Base-by-base conservation (phyloP, 2,888 invertebrate genomes). In the Cerastis leucographa region DNA sequence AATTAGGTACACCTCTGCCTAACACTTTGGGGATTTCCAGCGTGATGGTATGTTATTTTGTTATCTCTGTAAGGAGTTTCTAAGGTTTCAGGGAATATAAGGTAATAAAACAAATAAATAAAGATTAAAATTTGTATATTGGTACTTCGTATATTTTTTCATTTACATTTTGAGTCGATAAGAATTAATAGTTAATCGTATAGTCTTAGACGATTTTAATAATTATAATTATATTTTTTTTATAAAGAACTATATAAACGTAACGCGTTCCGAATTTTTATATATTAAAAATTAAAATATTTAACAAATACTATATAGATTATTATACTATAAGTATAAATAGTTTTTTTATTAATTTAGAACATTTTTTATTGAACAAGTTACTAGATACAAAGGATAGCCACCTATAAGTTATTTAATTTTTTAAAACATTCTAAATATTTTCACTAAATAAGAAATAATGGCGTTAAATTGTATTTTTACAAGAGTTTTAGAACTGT, bases 101-200 rank as follows among this genome's bases (percentile, higher is more conserved):
- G n/a, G n/a, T 6, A 88, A 85, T 86, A 74, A 94, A 94, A 94
- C 90, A 84, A 89, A 74, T 61, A 44, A 42, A 61, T 78, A 96
- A 96, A 96, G 96, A 96, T 96, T 96, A 95, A 96, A 96, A 96
- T 95, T 96, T 96, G 96, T 96, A 96, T 96, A 96, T 96, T 96
- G 96, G 96, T 96, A 96, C 96, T 95, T 96, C 96, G 96, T 96
- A 96, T 96, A 96, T 94, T 95, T 93, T 93, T 94, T 95, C 94
- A 95, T 96, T 96, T 96, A 96, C 96, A 96, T 93, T 92, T 94
- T 94, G 94, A 96, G 92, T 96, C 94, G 93, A 95, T 95, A 95
- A 95, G 95, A 96, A 93, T 95, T 93, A 94, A 92, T 94, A 95
- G 92, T 94, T 93, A 94, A 90, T 93, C 93, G 92, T 94, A 95